These are phyloP conservation scores for Drosophila arawakana DNA, from an alignment of 1,140 invertebrate species.

Conservation along the genomic window DNA sequence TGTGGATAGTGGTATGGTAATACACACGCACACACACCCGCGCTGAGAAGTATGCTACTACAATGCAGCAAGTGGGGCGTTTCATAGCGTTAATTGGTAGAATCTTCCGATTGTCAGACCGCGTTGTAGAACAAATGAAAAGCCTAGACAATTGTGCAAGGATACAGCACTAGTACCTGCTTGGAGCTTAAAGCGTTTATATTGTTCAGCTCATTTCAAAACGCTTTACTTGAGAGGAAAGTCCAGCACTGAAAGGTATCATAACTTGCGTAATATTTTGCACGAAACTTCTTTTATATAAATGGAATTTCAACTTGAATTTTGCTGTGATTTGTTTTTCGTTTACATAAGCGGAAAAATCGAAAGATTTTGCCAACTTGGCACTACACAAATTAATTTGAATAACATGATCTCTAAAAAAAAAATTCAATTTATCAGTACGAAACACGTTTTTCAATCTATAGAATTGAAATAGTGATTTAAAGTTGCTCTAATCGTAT, in stretches of 20 bases:
- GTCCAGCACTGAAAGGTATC: too few relatives aligned
- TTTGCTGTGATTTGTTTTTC: too few relatives aligned
- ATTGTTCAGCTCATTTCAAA: too few relatives aligned
- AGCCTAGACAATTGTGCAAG: conserved; percentile 4
- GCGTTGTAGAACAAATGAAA: conserved; percentile 7
- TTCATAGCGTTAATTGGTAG: conserved; percentile 77
- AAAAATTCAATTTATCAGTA: conserved; percentile 8
- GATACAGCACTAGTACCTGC: background rate
- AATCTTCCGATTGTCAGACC: conserved; percentile 43
- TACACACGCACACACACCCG: conserved; percentile 15
- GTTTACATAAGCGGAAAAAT: too few relatives aligned
- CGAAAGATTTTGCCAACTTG: background rate
- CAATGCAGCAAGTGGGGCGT: conserved; percentile 59
- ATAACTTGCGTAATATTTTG: too few relatives aligned
- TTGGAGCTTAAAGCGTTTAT: too few relatives aligned
- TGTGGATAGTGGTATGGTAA: conserved; percentile 9
- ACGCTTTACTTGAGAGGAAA: too few relatives aligned
- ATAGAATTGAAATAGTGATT: conserved; percentile 29
- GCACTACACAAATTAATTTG: conserved; percentile 46
- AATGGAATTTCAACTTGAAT: too few relatives aligned
- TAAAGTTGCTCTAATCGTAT: conserved; percentile 61
- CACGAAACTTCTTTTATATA: too few relatives aligned
- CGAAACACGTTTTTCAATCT: conserved; percentile 24
- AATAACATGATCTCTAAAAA: background rate
- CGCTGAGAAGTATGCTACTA: conserved; percentile 40